Conservation (phyloP, 1,140 invertebrate species). For the Aphaenogaster ashmeadi region DNA sequence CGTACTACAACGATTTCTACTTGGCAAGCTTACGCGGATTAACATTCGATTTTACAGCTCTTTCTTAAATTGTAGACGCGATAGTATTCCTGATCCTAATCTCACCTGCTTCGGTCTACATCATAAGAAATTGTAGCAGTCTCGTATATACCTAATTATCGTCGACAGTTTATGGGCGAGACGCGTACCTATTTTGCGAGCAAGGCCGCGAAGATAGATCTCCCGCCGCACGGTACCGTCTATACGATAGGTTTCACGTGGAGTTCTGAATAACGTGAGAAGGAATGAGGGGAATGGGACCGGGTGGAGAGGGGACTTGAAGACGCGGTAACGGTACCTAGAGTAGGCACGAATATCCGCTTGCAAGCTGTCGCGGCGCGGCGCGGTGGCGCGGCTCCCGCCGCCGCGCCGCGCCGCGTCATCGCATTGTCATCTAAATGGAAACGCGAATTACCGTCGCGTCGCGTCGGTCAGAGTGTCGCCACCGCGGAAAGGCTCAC, state of each 20-base stretch:
- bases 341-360: constrained; percentile 85
- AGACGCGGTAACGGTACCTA: constrained; percentile 82
- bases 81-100: background rate
- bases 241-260: constrained; percentile 55
- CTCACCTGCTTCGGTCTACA: background rate
- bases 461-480: constrained; percentile 37
- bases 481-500: background rate
- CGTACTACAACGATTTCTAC: background rate
- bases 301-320: constrained; percentile 39
- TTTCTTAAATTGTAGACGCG: background rate
- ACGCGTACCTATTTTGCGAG: constrained; percentile 46
- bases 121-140: constrained; percentile 14
- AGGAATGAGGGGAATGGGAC: background rate
- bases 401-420: constrained; percentile 76
- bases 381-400: constrained; percentile 61
- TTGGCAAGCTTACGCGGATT: background rate
- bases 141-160: constrained; percentile 1
- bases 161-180: constrained; percentile 6
- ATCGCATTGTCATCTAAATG: constrained; percentile 80
- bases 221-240: constrained; percentile 48
- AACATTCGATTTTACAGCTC: constrained; percentile 4
- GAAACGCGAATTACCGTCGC: constrained; percentile 50
- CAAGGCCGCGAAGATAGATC: constrained; percentile 63
- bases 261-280: constrained; percentile 67
- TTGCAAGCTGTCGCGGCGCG: constrained; percentile 82